Evolutionary conservation across 2,797 vertebrate genomes (phyloP).

Genomic region (Melanogrammus aeglefinus): DNA sequence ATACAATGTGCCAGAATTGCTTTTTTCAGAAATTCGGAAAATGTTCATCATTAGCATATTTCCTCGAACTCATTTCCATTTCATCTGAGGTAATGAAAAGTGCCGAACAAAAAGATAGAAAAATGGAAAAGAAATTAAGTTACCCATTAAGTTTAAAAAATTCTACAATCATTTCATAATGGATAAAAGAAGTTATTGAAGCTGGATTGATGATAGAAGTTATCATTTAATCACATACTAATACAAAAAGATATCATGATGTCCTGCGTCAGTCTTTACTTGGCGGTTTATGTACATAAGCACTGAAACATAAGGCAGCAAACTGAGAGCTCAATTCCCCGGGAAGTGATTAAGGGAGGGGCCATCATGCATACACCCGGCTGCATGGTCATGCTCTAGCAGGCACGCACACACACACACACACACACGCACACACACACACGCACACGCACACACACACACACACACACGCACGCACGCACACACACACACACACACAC

Average conservation of each 20-base stretch:
- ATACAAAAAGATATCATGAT: conserved; percentile 19
- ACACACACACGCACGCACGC: not conserved
- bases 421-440: conserved; percentile 14
- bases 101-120: conserved; percentile 14
- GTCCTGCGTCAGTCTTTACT: conserved; percentile 29
- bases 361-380: not conserved
- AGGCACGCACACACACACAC: not conserved
- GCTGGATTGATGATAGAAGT: conserved; percentile 20
- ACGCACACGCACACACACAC: not conserved
- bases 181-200: conserved; percentile 11
- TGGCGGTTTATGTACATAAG: not conserved
- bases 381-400: not conserved
- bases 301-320: not conserved
- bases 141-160: not conserved
- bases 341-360: conserved; percentile 11
- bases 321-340: conserved; percentile 15
- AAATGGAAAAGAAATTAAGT: not conserved
- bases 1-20: conserved; percentile 24
- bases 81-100: conserved; percentile 51
- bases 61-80: conserved; percentile 41
- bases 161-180: conserved; percentile 18
- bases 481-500: conserved; percentile 13
- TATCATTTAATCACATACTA: conserved; percentile 9
- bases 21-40: conserved; percentile 8
- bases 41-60: conserved; percentile 31